Evolutionary conservation across 1,140 invertebrate species (phyloP).

Genomic region (Batillaria attramentaria): DNA sequence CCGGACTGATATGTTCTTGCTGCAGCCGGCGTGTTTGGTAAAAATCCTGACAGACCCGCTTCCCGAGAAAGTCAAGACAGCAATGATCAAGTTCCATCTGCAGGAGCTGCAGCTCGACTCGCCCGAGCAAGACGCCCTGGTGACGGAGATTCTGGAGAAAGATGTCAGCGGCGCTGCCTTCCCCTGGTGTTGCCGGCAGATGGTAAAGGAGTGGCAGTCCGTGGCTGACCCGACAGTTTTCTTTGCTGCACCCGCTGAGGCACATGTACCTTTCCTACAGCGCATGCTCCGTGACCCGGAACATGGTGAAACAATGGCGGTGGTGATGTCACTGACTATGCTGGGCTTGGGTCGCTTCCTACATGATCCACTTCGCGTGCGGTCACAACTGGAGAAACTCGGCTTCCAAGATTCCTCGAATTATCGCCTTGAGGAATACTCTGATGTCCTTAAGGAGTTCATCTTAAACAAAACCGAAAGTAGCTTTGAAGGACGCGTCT

Average conservation of each 20-base stretch:
- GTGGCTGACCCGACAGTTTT: neutral
- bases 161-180: conserved; percentile 19
- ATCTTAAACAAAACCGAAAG: neutral
- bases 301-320: neutral
- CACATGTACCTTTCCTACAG: neutral
- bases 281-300: neutral
- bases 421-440: neutral
- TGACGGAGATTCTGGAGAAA: neutral
- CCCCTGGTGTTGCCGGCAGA: conserved; percentile 16
- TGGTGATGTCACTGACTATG: conserved; percentile 18
- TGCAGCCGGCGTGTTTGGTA: neutral
- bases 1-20: neutral
- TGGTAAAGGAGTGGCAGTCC: neutral
- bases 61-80: neutral
- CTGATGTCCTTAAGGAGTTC: neutral
- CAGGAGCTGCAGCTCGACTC: neutral
- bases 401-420: neutral
- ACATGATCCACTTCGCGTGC: neutral
- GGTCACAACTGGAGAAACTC: neutral
- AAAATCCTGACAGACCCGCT: neutral
- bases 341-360: neutral
- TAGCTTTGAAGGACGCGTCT: neutral
- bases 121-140: neutral
- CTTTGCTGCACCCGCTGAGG: neutral
- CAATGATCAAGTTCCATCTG: neutral